phyloP scores from a whole-genome alignment of 2,113 vertebrate species.

The Cyanocitta stelleri region DNA sequence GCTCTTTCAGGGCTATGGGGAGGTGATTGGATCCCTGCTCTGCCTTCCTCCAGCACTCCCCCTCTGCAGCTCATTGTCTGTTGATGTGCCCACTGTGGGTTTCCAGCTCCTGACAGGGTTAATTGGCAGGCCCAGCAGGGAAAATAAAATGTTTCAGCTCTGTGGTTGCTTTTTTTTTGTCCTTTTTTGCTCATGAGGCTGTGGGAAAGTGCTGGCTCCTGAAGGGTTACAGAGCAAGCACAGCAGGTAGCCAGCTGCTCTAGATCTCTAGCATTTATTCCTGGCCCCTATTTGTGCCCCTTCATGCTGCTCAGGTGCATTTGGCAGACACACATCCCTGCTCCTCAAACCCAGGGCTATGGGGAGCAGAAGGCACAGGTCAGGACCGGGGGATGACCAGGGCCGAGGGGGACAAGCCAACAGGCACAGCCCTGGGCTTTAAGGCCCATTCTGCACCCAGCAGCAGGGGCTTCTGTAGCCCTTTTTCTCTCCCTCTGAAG shows the following conservation, averaged over 20 bases:
- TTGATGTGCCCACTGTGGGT: neutral
- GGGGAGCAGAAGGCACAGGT: neutral
- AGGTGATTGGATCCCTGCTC: neutral
- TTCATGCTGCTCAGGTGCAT: neutral
- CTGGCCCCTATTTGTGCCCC: neutral
- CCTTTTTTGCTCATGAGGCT: conserved; percentile 20
- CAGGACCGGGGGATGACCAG: neutral
- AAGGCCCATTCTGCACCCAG: neutral
- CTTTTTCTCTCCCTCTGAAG: neutral
- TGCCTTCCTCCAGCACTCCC: neutral
- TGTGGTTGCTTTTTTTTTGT: neutral
- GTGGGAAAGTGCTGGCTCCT: neutral
- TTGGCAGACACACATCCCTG: neutral
- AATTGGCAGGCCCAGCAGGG: conserved; percentile 43
- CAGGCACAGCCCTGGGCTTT: neutral
- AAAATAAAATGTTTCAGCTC: conserved; percentile 40
- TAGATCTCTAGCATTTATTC: neutral
- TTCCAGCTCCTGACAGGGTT: conserved; percentile 45
- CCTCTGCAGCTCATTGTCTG: conserved; percentile 1
- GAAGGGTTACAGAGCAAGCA: conserved; percentile 30
- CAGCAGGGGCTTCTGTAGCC: neutral
- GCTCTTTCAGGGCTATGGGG: neutral
- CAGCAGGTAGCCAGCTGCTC: conserved; percentile 27
- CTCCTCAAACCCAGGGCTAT: fast-evolving
- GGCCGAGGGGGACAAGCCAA: fast-evolving